Conservation (phyloP, 2,113 vertebrate species). For the Callochromis pleurospilus region DNA sequence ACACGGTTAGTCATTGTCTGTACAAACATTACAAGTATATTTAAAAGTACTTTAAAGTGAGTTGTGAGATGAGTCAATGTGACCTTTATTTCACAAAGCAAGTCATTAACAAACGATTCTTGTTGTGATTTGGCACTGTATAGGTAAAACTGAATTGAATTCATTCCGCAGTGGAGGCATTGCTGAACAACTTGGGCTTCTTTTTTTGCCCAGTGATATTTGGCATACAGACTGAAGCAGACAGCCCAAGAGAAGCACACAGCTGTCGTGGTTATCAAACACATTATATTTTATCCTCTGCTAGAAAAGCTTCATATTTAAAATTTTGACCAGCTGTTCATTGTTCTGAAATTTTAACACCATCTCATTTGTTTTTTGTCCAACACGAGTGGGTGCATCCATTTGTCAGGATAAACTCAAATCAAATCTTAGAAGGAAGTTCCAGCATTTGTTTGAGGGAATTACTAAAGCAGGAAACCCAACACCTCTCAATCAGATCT, state of each 20-base stretch:
- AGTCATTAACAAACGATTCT: not conserved
- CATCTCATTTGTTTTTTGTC: not conserved
- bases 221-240: not conserved
- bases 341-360: not conserved
- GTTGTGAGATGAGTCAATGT: not conserved
- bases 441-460: not conserved
- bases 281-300: not conserved
- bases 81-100: not conserved
- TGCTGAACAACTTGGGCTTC: not conserved
- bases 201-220: not conserved
- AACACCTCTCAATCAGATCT: constrained; percentile 24
- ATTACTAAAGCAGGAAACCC: not conserved
- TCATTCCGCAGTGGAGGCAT: not conserved
- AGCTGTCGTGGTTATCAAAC: not conserved
- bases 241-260: not conserved
- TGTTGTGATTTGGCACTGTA: not conserved
- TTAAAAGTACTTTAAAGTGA: not conserved
- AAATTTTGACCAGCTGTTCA: not conserved
- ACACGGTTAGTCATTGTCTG: not conserved
- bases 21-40: not conserved
- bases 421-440: not conserved
- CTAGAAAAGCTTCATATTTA: not conserved
- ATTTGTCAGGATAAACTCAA: not conserved
- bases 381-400: not conserved
- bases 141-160: not conserved